These are phyloP conservation scores for Antennarius striatus DNA, from an alignment of 2,113 vertebrate species.

Conservation along the genomic window DNA sequence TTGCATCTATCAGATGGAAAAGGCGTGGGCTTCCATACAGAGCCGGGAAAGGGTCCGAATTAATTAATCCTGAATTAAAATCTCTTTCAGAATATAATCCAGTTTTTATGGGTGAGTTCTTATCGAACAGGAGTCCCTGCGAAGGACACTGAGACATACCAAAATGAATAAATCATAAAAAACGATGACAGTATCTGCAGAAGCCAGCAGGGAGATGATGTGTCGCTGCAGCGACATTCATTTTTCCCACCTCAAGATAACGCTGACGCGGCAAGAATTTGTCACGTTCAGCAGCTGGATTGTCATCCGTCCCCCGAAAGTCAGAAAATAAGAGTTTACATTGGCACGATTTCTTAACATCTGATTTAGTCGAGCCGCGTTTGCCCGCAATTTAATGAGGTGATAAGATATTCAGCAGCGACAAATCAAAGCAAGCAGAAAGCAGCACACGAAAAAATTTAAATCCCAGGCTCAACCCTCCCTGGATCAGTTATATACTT, in stretches of 20 bases:
- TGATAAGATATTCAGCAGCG: slow-evolving; percentile 44
- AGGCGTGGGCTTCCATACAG: neutral
- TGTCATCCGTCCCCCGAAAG: slow-evolving; percentile 15
- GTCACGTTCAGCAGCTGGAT: neutral
- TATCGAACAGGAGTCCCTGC: neutral
- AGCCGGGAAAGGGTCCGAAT: too few species aligned
- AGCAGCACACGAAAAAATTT: neutral
- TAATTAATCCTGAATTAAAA: slow-evolving; percentile 32
- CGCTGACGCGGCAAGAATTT: slow-evolving; percentile 51
- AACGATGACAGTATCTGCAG: slow-evolving; percentile 14
- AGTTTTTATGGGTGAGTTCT: neutral
- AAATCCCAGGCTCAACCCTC: too few species aligned
- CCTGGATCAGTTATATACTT: too few species aligned
- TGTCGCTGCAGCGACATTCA: slow-evolving; percentile 43
- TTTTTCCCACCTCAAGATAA: slow-evolving; percentile 47
- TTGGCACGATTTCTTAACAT: slow-evolving; percentile 36
- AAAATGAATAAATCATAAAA: slow-evolving; percentile 1
- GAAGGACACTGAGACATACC: neutral
- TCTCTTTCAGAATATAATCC: slow-evolving; percentile 28
- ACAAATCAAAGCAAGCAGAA: slow-evolving; percentile 46
- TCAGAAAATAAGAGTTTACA: slow-evolving; percentile 49
- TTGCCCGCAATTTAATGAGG: slow-evolving; percentile 57
- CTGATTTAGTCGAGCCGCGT: slow-evolving; percentile 36
- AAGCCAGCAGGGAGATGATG: slow-evolving; percentile 34
- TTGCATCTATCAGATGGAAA: slow-evolving; percentile 21